phyloP scores from a whole-genome alignment of 2,888 invertebrate species.

The Keiferia lycopersicella region DNA sequence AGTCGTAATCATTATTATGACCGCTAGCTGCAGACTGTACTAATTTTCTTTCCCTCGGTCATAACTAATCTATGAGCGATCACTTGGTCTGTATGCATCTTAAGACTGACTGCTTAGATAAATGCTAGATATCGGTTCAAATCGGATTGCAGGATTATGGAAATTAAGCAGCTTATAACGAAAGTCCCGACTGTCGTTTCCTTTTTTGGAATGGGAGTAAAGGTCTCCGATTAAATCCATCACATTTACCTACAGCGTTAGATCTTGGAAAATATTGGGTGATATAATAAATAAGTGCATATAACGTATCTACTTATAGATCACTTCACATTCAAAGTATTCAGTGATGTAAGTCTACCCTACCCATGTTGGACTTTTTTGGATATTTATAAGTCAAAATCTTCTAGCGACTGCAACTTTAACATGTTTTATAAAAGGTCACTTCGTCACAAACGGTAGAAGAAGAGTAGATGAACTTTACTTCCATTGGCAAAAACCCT shows the following conservation, averaged over 20 bases:
- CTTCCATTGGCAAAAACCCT: too few species aligned
- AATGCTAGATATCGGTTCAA: slow-evolving; percentile 20
- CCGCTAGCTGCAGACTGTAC: too few species aligned
- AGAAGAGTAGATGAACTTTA: too few species aligned
- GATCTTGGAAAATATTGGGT: not conserved
- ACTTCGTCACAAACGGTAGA: too few species aligned
- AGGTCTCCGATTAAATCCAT: slow-evolving; percentile 8
- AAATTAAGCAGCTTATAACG: slow-evolving; percentile 25
- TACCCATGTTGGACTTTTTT: too few species aligned
- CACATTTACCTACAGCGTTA: slow-evolving; percentile 7
- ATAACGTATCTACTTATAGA: too few species aligned
- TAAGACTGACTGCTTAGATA: slow-evolving; percentile 10
- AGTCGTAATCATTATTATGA: not conserved
- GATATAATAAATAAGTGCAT: not conserved
- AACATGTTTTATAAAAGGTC: too few species aligned
- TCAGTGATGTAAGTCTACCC: too few species aligned
- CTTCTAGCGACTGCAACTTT: too few species aligned
- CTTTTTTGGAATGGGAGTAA: slow-evolving; percentile 17
- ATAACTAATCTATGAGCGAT: not conserved
- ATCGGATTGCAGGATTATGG: slow-evolving; percentile 23
- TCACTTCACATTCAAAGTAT: too few species aligned
- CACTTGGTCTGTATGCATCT: not conserved
- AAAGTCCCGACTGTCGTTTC: slow-evolving; percentile 11
- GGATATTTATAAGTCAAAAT: too few species aligned
- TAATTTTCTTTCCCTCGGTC: not conserved